A percentile compares a stretch with the other conserved stretches of the same genome.
Conservation (phyloP, 1,140 invertebrate species). For the Phortica variegata region DNA sequence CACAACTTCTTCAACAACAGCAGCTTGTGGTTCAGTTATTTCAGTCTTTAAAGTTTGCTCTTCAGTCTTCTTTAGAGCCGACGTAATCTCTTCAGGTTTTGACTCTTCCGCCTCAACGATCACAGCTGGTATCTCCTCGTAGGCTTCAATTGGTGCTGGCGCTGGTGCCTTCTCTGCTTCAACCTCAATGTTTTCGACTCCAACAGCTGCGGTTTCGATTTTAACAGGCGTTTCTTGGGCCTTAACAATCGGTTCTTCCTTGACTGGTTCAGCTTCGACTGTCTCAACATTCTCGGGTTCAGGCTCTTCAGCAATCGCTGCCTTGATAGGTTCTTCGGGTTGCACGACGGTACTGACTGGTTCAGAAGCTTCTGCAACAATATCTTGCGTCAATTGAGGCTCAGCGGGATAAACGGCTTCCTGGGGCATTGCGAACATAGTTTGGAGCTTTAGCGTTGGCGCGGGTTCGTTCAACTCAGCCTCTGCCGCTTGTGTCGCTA, state of each 20-base stretch:
- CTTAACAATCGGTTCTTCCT: no score
- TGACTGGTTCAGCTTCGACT: no score
- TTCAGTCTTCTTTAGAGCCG: background rate
- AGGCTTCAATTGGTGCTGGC: constrained; percentile 31
- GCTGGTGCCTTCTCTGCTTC: background rate
- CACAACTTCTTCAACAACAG: background rate
- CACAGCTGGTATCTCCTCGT: constrained; percentile 37
- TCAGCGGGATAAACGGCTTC: background rate
- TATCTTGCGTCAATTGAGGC: constrained; percentile 22
- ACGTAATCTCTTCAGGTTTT: constrained; percentile 13
- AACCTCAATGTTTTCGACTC: no score
- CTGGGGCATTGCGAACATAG: constrained; percentile 23
- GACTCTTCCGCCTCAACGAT: constrained; percentile 31
- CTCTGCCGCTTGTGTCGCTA: constrained; percentile 22
- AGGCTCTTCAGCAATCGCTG: constrained; percentile 5
- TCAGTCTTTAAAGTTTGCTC: no score
- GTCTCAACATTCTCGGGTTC: no score
- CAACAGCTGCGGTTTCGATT: no score
- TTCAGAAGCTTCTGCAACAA: constrained; percentile 29
- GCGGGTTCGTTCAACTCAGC: constrained; percentile 29
- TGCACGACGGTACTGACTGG: constrained; percentile 18
- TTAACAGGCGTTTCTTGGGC: no score
- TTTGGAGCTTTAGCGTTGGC: constrained; percentile 39
- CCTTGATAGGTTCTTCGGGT: constrained; percentile 10
- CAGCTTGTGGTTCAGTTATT: background rate